These are phyloP conservation scores for Spodoptera littoralis DNA, from an alignment of 2,888 invertebrate species.

Conservation along the genomic window DNA sequence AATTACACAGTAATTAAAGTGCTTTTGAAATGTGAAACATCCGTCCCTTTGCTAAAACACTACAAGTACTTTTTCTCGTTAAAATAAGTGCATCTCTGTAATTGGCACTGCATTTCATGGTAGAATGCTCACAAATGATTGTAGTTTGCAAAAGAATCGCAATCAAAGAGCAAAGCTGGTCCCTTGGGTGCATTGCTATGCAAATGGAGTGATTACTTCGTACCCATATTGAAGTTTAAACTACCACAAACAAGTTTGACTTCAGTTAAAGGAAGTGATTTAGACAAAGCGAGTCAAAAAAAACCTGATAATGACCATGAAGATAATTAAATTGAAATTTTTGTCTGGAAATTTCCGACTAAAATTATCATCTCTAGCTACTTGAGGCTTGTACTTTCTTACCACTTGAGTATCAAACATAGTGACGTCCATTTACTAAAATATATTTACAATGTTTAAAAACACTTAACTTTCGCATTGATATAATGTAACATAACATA, in stretches of 20 bases:
- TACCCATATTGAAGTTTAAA: slow-evolving; percentile 34
- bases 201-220: slow-evolving; percentile 47
- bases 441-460: too few relatives aligned
- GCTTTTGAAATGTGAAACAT: slow-evolving; percentile 32
- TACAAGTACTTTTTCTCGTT: slow-evolving; percentile 34
- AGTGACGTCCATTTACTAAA: too few relatives aligned
- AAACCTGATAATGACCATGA: too few relatives aligned
- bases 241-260: slow-evolving; percentile 10
- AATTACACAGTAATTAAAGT: slow-evolving; percentile 28
- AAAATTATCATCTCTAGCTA: too few relatives aligned
- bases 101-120: slow-evolving; percentile 55
- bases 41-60: slow-evolving; percentile 26
- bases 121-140: slow-evolving; percentile 45
- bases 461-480: too few relatives aligned
- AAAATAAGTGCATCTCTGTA: slow-evolving; percentile 54
- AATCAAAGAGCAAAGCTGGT: slow-evolving; percentile 45
- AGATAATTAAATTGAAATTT: too few relatives aligned
- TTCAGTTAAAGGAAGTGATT: neutral
- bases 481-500: too few relatives aligned
- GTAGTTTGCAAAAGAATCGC: slow-evolving; percentile 54
- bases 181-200: slow-evolving; percentile 31
- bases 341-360: too few relatives aligned
- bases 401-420: too few relatives aligned
- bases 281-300: too few relatives aligned
- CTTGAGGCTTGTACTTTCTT: too few relatives aligned